Base-by-base conservation (phyloP, 2,888 invertebrate species). In the Ophion obscuratus region DNA sequence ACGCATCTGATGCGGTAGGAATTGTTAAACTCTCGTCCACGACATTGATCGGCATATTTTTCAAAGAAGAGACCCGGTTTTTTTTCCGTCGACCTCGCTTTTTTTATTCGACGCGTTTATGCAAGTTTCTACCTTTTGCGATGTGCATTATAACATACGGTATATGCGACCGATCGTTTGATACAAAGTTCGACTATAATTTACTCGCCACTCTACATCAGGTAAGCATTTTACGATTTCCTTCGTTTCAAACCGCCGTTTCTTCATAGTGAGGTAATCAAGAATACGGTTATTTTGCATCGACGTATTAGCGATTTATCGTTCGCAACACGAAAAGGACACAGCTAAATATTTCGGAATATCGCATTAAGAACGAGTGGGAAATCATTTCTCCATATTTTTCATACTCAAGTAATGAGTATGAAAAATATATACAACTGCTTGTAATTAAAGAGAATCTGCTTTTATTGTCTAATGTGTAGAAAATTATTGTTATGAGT, bases 121-220 rank as follows among this genome's bases (percentile, higher is more conserved):
- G n/a, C 79, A 36, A 70, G 44, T 73, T 53, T 47, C 24, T 70
- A 4, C 20, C 17, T 61, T 44, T 62, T 36, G 9, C 47, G 36
- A 3, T 17, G 9, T 17, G 9, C 1, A 17, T 5, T n/a, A 20
- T 59, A 14, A 76, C 64, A 76, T 44, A 62, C 73, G 17, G 10
- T 4, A 75, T 68, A 44, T 20, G 64, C 44, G 57, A 64, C 40
- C 31, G 24, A 62, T 36, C 40, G 36, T 57, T 6, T 57, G 59
- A 81, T 79, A 31, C 82, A 79, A 79, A 79, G 81, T 82, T 74
- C 81, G 36, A 44, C n/a, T 47, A 64, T 75, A 47, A 62, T 73
- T 73, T 68, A 47, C 74, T 62, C 64, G 20, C 31, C 36, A 57
- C 57, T 53, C 14, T 40, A 61, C 59, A 27, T 66, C 47, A 47